Percentiles rank a stretch among this genome's conserved stretches.
phyloP scores from a whole-genome alignment of 2,113 vertebrate genomes.

The Pipa parva region DNA sequence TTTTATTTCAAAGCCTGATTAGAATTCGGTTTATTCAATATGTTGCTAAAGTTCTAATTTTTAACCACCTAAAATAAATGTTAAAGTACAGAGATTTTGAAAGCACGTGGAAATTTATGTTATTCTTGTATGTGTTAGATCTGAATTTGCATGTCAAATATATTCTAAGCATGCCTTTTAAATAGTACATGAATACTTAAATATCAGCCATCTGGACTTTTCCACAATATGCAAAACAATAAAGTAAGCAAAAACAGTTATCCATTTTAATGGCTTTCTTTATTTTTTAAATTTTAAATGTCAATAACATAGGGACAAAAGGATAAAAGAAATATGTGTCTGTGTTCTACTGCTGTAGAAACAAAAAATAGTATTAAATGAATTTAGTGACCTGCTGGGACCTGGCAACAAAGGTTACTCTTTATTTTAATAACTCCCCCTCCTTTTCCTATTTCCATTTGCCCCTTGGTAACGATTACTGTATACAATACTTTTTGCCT shows the following conservation, averaged over 20 bases:
- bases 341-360: constrained; percentile 1
- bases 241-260: neutral
- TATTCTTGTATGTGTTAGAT: neutral
- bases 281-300: neutral
- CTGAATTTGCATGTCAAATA: neutral
- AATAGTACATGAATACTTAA: neutral
- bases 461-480: constrained; percentile 8
- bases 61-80: neutral
- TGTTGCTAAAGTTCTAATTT: neutral
- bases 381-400: neutral
- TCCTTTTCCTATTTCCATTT: neutral
- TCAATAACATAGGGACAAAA: neutral
- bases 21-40: too few species aligned
- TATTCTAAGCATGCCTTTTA: neutral
- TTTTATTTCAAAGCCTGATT: too few species aligned
- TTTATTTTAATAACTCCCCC: neutral
- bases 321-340: neutral
- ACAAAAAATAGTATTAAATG: constrained; percentile 5
- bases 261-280: neutral
- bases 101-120: neutral
- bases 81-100: neutral
- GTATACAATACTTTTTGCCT: constrained; percentile 5
- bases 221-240: neutral
- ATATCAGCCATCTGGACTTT: neutral
- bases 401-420: neutral